These are phyloP conservation scores for Leptobrachium leishanense DNA, from an alignment of 2,113 vertebrate genomes.

Conservation along the genomic window DNA sequence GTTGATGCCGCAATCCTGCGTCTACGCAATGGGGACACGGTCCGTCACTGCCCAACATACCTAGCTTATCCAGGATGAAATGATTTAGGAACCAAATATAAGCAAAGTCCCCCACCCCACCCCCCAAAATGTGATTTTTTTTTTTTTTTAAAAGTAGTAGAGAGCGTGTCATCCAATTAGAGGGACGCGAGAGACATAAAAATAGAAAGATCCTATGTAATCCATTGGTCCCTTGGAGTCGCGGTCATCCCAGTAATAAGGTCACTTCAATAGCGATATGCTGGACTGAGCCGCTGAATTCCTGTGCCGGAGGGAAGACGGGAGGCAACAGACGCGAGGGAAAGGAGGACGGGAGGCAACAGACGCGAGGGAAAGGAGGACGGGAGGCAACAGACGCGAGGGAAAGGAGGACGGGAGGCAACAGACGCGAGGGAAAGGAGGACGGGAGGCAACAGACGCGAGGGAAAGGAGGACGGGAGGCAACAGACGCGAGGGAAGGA, in stretches of 20 bases:
- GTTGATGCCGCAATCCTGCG: no score
- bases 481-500: no score
- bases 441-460: no score
- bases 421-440: no score
- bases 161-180: background rate
- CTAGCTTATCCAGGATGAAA: constrained; percentile 5
- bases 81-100: background rate
- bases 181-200: background rate
- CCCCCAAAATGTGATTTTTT: background rate
- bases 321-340: no score
- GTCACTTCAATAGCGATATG: constrained; percentile 36
- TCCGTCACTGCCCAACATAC: background rate
- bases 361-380: no score
- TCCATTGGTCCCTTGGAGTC: constrained; percentile 36
- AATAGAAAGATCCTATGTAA: constrained; percentile 1
- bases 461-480: no score
- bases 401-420: no score
- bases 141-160: background rate
- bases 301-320: constrained; percentile 8
- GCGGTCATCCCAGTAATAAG: constrained; percentile 33
- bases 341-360: no score
- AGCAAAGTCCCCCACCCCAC: background rate
- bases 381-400: no score
- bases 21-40: no score
- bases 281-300: constrained; percentile 26